Evolutionary conservation across 2,888 invertebrate species (phyloP), one percentile per base, ranked within the genome.

Genomic region (Caenorhabditis panamensis): DNA sequence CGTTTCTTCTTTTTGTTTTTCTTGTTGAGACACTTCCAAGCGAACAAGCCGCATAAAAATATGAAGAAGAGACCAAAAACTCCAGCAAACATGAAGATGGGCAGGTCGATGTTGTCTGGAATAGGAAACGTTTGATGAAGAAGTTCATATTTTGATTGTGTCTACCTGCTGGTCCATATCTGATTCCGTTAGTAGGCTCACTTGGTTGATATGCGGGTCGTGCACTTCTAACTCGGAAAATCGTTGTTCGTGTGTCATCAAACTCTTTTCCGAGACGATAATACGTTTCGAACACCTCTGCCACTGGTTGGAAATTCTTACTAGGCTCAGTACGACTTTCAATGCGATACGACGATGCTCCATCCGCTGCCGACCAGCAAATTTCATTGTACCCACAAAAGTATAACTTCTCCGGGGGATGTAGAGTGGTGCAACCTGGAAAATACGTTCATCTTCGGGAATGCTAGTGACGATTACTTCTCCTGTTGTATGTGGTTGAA

Each of bases 311-410:
- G 44, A 80, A 80, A 16, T 64, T 69, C 37, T 69, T 68, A 24
- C 75, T 68, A 2, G 69, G 75, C 9, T 76, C 73, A 5, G 63
- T 59, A 20, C 59, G 18, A 56, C 71, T 79, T 49, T 86, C 86
- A 2, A 86, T 79, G 26, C 79, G 51, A 56, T 86, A 86, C 2
- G 84, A 84, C 11, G 77, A 63, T 1, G 86, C 86, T 11, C 82
- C 83, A 37, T 84, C 80, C 2, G 82, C 83, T 6, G 75, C 63
- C 11, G 72, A 78, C 86, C 86, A 86, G 20, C 82, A 77, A 11
- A 84, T 49, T 24, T 82, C 73, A 31, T 77, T 73, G 28, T 63
- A 77, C 6, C 82, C 82, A 53, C 80, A 78, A 13, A 79, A 53
- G 31, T 69, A 72, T 3, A 84, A 22, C 31, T 79, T 76, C 9